Evolutionary conservation across 1,140 invertebrate genomes (phyloP).

Genomic region (Drosophila quadrilineata): DNA sequence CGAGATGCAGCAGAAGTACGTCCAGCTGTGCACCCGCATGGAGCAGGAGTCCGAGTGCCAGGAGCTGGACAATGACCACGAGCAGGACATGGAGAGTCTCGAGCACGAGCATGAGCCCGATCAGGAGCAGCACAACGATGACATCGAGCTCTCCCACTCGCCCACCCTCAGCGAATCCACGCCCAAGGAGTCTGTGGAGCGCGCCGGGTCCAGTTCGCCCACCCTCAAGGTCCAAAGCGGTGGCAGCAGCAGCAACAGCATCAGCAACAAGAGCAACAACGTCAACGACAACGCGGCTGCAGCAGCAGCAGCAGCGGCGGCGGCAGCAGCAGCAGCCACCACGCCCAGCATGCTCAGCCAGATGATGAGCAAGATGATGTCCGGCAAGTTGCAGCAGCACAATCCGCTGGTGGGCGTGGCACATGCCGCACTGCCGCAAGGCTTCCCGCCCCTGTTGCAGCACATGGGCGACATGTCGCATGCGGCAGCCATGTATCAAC

Average conservation of each 20-base stretch:
- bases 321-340: slow-evolving; percentile 35
- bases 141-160: slow-evolving; percentile 82
- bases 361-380: slow-evolving; percentile 87
- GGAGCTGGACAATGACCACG: slow-evolving; percentile 87
- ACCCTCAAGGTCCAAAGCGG: slow-evolving; percentile 43
- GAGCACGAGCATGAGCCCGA: slow-evolving; percentile 86
- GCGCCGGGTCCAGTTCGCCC: slow-evolving; percentile 83
- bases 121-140: slow-evolving; percentile 83
- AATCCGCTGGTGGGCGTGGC: slow-evolving; percentile 75
- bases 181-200: slow-evolving; percentile 83
- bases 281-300: slow-evolving; percentile 30
- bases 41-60: slow-evolving; percentile 89
- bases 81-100: slow-evolving; percentile 85
- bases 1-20: slow-evolving; percentile 94
- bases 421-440: slow-evolving; percentile 83
- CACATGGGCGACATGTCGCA: slow-evolving; percentile 85
- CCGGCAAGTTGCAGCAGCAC: slow-evolving; percentile 84
- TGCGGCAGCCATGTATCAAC: slow-evolving; percentile 90
- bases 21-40: slow-evolving; percentile 92
- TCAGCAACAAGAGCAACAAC: slow-evolving; percentile 32
- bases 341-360: slow-evolving; percentile 85
- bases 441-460: slow-evolving; percentile 83
- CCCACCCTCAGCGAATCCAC: slow-evolving; percentile 81
- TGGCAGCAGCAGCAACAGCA: slow-evolving; percentile 30
- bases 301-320: slow-evolving; percentile 27